Base-by-base conservation (phyloP, 2,888 invertebrate species). In the Lasioglossum figueresi region DNA sequence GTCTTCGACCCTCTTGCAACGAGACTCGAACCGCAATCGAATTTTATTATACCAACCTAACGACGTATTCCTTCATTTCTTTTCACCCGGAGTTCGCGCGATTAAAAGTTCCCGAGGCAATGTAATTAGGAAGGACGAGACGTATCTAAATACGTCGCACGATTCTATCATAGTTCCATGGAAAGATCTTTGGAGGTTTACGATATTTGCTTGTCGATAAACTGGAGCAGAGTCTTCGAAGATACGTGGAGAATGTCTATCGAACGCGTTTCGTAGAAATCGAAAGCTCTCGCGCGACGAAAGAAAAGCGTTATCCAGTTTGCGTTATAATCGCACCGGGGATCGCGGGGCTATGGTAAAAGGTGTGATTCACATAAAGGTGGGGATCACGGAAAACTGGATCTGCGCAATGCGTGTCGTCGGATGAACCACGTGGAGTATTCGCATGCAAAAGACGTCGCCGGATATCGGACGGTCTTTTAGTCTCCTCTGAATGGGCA, bases 361-460 rank as follows among this genome's bases (percentile, higher is more conserved):
- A 89, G 83, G 88, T 89, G 90, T 80, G 90, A 90, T 89, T 90
- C 90, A 63, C 81, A 86, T 83, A 86, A 86, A 91, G 88, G 91
- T 91, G 90, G 91, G 90, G 91, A 91, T 88, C 84, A 85, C 83
- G 86, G 89, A 86, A 89, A 81, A 88, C 89, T 74, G 92, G 91
- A 93, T 94, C 93, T 94, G 94, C 94, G 94, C 94, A 94, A 92
- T 90, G 92, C 91, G 91, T 91, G 90, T 92, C 90, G 90, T 88
- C 92, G 87, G 92, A 93, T 93, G 92, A 93, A 90, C 93, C 93
- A 93, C 93, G 93, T 93, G 93, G 93, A 89, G 91, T 89, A 93
- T 93, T 93, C 93, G 88, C 93, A 94, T 94, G 94, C 94, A 94
- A 94, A 94, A 93, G 92, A 93, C 91, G 91, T 87, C 85, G 84